Evolutionary conservation across 2,888 invertebrate genomes (phyloP).

Genomic region (Eupithecia pulchellata): DNA sequence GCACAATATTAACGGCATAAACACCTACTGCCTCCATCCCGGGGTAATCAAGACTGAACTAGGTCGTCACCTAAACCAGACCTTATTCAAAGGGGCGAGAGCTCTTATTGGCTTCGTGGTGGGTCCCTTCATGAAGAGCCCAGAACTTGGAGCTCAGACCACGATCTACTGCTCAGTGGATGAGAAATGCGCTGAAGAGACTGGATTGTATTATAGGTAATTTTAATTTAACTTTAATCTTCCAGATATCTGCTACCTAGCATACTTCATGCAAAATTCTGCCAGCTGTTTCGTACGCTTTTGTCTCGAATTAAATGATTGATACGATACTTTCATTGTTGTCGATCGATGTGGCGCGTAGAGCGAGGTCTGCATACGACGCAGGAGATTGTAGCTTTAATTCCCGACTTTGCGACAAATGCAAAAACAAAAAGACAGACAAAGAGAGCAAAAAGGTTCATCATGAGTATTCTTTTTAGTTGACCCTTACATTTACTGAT

Average conservation of each 20-base stretch:
- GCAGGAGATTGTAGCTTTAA: too few relatives aligned
- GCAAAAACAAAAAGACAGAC: too few relatives aligned
- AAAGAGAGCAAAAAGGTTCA: too few relatives aligned
- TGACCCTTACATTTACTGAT: too few relatives aligned
- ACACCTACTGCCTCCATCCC: conserved; percentile 89
- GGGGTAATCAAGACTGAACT: conserved; percentile 91
- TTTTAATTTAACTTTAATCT: conserved; percentile 6
- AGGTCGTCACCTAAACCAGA: conserved; percentile 86
- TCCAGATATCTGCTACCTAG: too few relatives aligned
- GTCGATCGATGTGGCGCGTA: too few relatives aligned
- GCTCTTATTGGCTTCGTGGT: conserved; percentile 63
- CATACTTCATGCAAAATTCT: not conserved
- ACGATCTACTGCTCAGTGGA: conserved; percentile 89
- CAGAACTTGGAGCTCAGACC: conserved; percentile 90
- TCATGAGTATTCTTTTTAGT: too few relatives aligned
- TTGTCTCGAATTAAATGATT: too few relatives aligned
- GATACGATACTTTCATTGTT: too few relatives aligned
- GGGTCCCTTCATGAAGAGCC: conserved; percentile 82
- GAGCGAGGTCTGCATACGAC: too few relatives aligned
- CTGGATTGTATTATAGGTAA: conserved; percentile 86
- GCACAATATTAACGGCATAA: conserved; percentile 83
- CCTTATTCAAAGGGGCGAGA: conserved; percentile 79
- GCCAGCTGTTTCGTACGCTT: too few relatives aligned
- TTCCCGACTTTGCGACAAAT: too few relatives aligned
- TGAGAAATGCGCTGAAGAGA: conserved; percentile 86